Evolutionary conservation across 2,888 invertebrate genomes (phyloP).

Genomic region (Lordiphosa andalusiaca): DNA sequence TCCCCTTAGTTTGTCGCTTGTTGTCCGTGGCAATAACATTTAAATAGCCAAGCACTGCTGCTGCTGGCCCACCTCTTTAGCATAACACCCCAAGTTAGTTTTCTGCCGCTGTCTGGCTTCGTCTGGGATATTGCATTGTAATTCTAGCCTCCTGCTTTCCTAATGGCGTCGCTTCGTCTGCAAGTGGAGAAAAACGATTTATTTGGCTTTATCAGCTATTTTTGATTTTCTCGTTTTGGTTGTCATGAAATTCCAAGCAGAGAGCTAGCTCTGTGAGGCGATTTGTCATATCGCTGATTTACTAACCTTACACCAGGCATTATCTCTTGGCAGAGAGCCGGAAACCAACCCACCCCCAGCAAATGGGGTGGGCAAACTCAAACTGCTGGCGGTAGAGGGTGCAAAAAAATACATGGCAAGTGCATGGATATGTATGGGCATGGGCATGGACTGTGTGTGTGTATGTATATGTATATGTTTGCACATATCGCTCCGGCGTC

Average conservation of each 20-base stretch:
- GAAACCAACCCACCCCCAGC: slow-evolving; percentile 24
- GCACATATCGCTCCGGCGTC: slow-evolving; percentile 45
- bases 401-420: slow-evolving; percentile 38
- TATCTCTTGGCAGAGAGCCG: slow-evolving; percentile 49
- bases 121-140: slow-evolving; percentile 38
- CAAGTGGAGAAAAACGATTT: slow-evolving; percentile 56
- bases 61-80: background rate
- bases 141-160: slow-evolving; percentile 38
- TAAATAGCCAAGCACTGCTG: slow-evolving; percentile 39
- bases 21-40: slow-evolving; percentile 67
- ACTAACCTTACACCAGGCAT: slow-evolving; percentile 65
- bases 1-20: slow-evolving; percentile 49
- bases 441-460: slow-evolving; percentile 5
- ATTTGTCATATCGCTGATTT: slow-evolving; percentile 70
- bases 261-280: slow-evolving; percentile 23
- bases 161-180: slow-evolving; percentile 53
- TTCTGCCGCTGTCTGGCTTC: slow-evolving; percentile 8
- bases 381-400: slow-evolving; percentile 25
- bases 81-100: slow-evolving; percentile 1
- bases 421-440: slow-evolving; percentile 37
- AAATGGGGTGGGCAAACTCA: slow-evolving; percentile 4
- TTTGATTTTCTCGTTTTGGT: slow-evolving; percentile 50
- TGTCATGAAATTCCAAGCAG: slow-evolving; percentile 25
- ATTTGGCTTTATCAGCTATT: slow-evolving; percentile 67
- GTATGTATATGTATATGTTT: slow-evolving; percentile 10